Conservation (phyloP, 2,888 invertebrate genomes). For the Lasioglossum pauxillum region DNA sequence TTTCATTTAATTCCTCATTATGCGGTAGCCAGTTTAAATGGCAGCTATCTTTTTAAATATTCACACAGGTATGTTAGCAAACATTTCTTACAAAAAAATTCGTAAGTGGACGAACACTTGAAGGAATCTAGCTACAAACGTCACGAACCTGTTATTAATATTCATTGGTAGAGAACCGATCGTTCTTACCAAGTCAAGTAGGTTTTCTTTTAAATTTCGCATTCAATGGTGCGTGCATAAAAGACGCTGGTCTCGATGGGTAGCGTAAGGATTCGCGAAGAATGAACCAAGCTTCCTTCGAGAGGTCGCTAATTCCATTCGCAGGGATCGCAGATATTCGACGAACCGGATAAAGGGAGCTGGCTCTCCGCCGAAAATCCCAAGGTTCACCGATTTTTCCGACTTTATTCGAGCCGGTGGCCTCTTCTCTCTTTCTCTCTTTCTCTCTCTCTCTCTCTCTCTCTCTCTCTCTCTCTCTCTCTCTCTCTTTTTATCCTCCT, state of each 20-base stretch:
- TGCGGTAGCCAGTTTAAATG: too few species aligned
- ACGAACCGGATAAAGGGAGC: not conserved
- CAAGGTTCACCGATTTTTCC: conserved; percentile 36
- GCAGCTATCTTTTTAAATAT: too few species aligned
- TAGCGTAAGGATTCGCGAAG: not conserved
- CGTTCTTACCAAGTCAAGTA: not conserved
- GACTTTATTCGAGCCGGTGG: conserved; percentile 26
- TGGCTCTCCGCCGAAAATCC: not conserved
- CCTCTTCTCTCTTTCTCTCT: not conserved
- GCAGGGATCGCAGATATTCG: not conserved
- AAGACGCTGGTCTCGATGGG: not conserved
- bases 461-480: not conserved
- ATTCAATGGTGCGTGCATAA: not conserved
- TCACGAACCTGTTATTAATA: too few species aligned
- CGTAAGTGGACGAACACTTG: too few species aligned
- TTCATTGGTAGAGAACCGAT: too few species aligned
- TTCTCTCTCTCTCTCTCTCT: not conserved
- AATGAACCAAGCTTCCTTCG: not conserved
- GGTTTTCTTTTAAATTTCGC: not conserved
- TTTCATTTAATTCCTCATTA: too few species aligned
- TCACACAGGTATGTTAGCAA: too few species aligned
- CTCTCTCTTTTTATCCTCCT: not conserved
- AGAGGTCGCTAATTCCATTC: not conserved
- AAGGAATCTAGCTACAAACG: too few species aligned
- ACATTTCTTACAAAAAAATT: too few species aligned